Conservation (phyloP, 2,113 vertebrate genomes). For the Pseudolaguvia tuberculata region DNA sequence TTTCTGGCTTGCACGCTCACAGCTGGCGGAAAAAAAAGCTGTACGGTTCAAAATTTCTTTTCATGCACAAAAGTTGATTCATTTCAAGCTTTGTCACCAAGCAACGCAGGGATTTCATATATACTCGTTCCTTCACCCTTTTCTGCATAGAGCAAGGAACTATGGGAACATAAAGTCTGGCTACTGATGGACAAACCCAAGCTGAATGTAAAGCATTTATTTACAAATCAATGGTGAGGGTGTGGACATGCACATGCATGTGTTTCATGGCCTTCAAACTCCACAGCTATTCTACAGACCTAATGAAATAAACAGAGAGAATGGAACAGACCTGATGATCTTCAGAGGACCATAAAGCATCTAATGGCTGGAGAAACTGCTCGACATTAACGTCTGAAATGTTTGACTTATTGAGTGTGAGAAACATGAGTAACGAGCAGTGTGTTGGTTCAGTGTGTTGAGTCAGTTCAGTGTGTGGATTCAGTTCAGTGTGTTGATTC, state of each 20-base stretch:
- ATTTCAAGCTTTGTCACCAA: constrained; percentile 40
- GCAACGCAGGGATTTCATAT: constrained; percentile 37
- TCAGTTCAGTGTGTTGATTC: too few relatives aligned
- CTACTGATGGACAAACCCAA: background rate
- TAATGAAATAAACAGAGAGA: background rate
- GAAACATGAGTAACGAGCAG: too few relatives aligned
- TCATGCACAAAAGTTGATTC: constrained; percentile 37
- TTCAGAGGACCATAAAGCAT: too few relatives aligned
- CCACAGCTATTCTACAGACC: background rate
- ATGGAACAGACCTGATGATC: background rate
- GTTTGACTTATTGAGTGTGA: too few relatives aligned
- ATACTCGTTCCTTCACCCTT: constrained; percentile 18
- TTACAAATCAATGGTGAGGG: background rate
- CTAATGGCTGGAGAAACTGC: too few relatives aligned
- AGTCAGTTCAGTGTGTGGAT: too few relatives aligned
- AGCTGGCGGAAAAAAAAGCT: constrained; percentile 39
- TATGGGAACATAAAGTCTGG: constrained; percentile 19
- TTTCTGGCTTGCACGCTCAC: constrained; percentile 34
- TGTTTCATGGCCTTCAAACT: background rate
- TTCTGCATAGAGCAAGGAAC: constrained; percentile 35
- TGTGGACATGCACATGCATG: background rate
- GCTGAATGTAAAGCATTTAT: constrained; percentile 27
- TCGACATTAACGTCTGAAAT: too few relatives aligned
- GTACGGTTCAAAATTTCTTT: constrained; percentile 36
- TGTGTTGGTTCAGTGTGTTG: too few relatives aligned